Evolutionary conservation across 2,888 invertebrate genomes (phyloP), one percentile per base, ranked within the genome.

Genomic region (Hypercompe scribonia): DNA sequence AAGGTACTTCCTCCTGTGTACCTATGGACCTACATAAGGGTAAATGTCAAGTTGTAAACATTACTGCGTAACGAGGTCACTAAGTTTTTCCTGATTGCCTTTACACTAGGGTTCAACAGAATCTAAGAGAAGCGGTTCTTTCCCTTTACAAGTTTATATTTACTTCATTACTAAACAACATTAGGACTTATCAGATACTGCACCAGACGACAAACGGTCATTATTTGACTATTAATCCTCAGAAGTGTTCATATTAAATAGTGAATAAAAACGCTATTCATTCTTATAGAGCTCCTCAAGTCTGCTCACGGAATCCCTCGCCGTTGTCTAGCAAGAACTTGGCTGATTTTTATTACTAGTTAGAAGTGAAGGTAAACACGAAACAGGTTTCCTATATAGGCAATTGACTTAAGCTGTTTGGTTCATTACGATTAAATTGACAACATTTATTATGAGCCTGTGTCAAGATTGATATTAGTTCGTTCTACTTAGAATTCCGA

Each of bases 311-410:
- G 61, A 61, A 61, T 61, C 31, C 18, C 18, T 61, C 31, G 13
- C 31, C 61, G 15, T 0, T 61, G 10, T 58, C 18, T 61, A 31
- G 18, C 18, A 31, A 61, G 31, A 31, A 61, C 61, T 61, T 61
- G 31, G 31, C 31, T 31, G 31, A 61, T 61, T 61, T 61, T 31
- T 18, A 61, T 61, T 61, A 61, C 61, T 28, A 7, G 61, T 31
- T 58, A 33, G 46, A 46, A 64, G 36, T 39, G 36, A 61, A 69
- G 69, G 69, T 36, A 42, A 69, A 61, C 69, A 36, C 61, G 18
- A 28, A 42, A 42, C 61, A 36, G n/a, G 69, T 69, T 69, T 61
- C 61, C 69, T 69, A 61, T 61, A 58, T 31, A 61, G 39, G 39
- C 61, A 69, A 69, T 33, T 69, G 24, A 24, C 61, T 69, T 39